phyloP scores from a whole-genome alignment of 2,113 vertebrate genomes.

The Siniperca chuatsi region DNA sequence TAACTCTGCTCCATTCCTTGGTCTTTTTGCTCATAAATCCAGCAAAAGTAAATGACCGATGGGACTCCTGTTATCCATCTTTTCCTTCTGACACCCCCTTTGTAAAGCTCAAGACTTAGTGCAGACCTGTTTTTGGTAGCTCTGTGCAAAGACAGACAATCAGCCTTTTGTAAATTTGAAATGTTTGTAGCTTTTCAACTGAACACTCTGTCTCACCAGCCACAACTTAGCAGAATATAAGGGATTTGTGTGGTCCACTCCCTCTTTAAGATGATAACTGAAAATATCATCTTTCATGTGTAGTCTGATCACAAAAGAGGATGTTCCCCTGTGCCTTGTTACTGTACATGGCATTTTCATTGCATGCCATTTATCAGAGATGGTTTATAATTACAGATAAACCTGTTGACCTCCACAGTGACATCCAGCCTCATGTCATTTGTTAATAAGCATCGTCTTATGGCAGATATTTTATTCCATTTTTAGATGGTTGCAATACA shows the following conservation, averaged over 20 bases:
- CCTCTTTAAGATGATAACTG: neutral
- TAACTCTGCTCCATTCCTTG: neutral
- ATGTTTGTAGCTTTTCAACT: neutral
- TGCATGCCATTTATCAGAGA: neutral
- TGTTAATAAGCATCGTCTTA: no score
- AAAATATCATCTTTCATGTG: neutral
- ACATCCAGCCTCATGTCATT: neutral
- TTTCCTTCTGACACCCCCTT: neutral
- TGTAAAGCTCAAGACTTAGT: neutral
- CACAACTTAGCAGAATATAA: neutral
- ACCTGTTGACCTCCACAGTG: neutral
- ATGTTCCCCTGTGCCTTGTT: slow-evolving; percentile 17
- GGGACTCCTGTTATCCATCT: neutral
- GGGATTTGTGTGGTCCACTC: neutral
- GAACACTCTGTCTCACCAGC: neutral
- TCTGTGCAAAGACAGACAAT: neutral
- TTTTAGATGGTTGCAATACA: no score
- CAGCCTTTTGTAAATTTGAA: neutral
- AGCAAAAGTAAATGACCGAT: neutral
- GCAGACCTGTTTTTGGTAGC: neutral
- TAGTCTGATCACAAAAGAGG: neutral
- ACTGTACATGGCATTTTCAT: neutral
- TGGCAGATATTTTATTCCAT: no score
- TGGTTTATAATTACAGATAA: neutral
- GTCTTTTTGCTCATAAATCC: neutral